phyloP scores from a whole-genome alignment of 1,140 invertebrate species.

The Calycopis cecrops region DNA sequence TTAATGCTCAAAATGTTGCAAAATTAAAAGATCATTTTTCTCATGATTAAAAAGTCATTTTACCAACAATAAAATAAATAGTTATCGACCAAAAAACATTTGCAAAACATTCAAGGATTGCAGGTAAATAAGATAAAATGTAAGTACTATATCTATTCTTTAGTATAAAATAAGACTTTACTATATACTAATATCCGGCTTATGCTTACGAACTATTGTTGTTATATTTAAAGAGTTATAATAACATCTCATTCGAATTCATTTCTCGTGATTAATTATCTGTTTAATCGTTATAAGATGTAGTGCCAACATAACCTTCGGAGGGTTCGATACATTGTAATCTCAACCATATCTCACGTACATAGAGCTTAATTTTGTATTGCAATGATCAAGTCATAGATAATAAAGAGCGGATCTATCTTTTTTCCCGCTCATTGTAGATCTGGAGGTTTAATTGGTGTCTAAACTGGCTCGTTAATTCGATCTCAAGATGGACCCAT shows the following conservation, averaged over 20 bases:
- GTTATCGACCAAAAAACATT: too few species aligned
- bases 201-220: constrained; percentile 34
- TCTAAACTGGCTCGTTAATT: constrained; percentile 68
- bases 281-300: constrained; percentile 75
- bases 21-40: too few species aligned
- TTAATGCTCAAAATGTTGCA: too few species aligned
- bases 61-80: too few species aligned
- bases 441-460: constrained; percentile 71
- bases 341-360: constrained; percentile 20
- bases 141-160: too few species aligned
- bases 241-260: constrained; percentile 74
- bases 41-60: too few species aligned
- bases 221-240: constrained; percentile 74
- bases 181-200: too few species aligned
- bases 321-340: constrained; percentile 13
- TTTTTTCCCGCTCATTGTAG: constrained; percentile 67
- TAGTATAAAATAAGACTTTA: too few species aligned
- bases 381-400: constrained; percentile 37
- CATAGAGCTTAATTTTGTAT: constrained; percentile 32
- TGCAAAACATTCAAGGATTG: too few species aligned
- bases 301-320: constrained; percentile 67
- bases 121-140: too few species aligned
- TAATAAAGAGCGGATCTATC: constrained; percentile 73
- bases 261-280: constrained; percentile 75
- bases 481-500: constrained; percentile 58